Evolutionary conservation across 37 sponge, comb jelly and placozoan genomes (phyloP).

Genomic region (Mnemiopsis leidyi): DNA sequence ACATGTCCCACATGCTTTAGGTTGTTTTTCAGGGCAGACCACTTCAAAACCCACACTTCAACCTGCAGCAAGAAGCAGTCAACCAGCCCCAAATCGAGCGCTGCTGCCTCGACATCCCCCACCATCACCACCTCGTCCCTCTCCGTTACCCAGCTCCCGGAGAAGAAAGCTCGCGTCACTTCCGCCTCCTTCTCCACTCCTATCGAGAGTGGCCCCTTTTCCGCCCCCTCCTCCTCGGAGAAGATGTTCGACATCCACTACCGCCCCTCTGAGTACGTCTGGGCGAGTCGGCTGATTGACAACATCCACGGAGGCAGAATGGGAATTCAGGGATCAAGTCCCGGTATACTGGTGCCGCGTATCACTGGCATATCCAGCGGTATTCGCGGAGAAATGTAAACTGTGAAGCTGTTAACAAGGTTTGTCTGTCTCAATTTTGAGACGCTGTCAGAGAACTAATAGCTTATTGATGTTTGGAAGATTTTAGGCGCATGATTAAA

Average conservation of each 20-base stretch:
- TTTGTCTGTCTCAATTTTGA: not conserved
- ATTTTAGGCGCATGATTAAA: too few species aligned
- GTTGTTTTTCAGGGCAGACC: conserved; percentile 49
- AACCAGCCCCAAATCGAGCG: not conserved
- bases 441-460: not conserved
- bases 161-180: not conserved
- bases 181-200: not conserved
- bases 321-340: not conserved
- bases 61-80: conserved; percentile 35
- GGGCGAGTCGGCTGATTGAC: conserved; percentile 5
- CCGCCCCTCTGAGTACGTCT: not conserved
- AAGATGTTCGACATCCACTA: conserved; percentile 19
- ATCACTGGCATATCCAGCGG: not conserved
- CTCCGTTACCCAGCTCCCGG: not conserved
- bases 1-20: conserved; percentile 47
- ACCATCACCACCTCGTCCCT: not conserved
- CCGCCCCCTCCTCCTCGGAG: not conserved
- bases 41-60: conserved; percentile 49
- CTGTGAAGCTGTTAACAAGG: not conserved
- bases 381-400: not conserved
- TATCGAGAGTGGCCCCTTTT: not conserved
- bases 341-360: not conserved
- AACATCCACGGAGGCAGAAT: not conserved
- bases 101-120: not conserved
- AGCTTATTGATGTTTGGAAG: not conserved